A percentile compares a stretch with the other conserved stretches of the same genome.
phyloP scores from a whole-genome alignment of 2,797 vertebrate species.

The Centroberyx gerrardi region DNA sequence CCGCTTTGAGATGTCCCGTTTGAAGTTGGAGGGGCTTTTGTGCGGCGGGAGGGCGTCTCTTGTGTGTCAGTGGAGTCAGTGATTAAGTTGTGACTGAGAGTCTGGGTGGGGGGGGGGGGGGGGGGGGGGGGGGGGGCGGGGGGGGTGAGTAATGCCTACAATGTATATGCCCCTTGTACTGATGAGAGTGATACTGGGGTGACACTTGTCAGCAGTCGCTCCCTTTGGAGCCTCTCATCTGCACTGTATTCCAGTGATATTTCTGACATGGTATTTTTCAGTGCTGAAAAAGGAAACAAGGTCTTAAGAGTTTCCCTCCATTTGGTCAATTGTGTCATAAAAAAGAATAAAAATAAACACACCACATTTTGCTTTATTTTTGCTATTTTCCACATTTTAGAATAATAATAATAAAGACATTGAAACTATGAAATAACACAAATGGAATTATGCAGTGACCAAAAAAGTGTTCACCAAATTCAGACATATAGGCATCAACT shows the following conservation, averaged over 20 bases:
- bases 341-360: no score
- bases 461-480: no score
- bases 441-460: no score
- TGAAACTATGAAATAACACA: neutral
- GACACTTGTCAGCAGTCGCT: neutral
- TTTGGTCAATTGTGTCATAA: no score
- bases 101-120: conserved; percentile 13
- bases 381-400: no score
- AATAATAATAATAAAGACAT: no score
- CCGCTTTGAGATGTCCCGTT: conserved; percentile 69
- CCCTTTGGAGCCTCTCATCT: neutral
- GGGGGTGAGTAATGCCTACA: conserved; percentile 58
- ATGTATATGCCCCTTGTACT: conserved; percentile 72
- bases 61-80: conserved; percentile 62
- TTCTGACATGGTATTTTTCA: no score
- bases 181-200: conserved; percentile 45
- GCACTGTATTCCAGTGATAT: no score
- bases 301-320: no score
- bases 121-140: conserved; percentile 11
- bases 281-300: no score
- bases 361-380: no score
- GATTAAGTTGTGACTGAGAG: conserved; percentile 71
- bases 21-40: conserved; percentile 72
- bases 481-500: no score
- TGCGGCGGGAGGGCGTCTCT: conserved; percentile 53